Conservation (phyloP, 2,797 vertebrate species). For the Pseudochaenichthys georgianus region DNA sequence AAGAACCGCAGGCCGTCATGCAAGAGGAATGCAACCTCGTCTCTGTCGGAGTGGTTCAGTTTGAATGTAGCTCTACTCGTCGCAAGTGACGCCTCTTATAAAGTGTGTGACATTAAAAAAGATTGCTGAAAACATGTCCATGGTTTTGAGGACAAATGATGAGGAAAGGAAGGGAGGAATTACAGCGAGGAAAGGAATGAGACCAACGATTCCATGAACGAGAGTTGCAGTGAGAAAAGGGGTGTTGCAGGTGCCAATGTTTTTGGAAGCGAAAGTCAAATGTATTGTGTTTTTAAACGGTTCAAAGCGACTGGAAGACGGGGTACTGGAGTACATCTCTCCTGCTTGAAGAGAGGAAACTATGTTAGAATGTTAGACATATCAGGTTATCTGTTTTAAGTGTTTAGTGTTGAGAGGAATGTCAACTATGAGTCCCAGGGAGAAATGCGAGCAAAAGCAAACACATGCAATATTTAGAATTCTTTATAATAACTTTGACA, state of each 20-base stretch:
- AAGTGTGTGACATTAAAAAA: constrained; percentile 27
- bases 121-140: neutral
- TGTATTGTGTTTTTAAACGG: neutral
- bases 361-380: constrained; percentile 7
- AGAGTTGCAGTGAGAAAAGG: neutral
- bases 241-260: neutral
- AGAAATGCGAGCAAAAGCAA: too few species aligned
- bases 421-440: too few species aligned
- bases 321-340: neutral
- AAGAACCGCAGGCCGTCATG: constrained; percentile 64
- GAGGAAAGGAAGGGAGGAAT: neutral
- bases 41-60: constrained; percentile 49
- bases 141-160: neutral
- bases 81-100: constrained; percentile 31
- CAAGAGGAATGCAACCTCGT: constrained; percentile 79
- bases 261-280: neutral
- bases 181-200: neutral
- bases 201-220: neutral
- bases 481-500: too few species aligned
- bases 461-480: too few species aligned
- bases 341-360: neutral
- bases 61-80: constrained; percentile 39
- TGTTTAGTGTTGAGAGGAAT: neutral
- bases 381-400: too few species aligned
- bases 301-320: neutral